These are phyloP conservation scores for Pheosia gnoma DNA, from an alignment of 2,888 invertebrate species.

Conservation along the genomic window DNA sequence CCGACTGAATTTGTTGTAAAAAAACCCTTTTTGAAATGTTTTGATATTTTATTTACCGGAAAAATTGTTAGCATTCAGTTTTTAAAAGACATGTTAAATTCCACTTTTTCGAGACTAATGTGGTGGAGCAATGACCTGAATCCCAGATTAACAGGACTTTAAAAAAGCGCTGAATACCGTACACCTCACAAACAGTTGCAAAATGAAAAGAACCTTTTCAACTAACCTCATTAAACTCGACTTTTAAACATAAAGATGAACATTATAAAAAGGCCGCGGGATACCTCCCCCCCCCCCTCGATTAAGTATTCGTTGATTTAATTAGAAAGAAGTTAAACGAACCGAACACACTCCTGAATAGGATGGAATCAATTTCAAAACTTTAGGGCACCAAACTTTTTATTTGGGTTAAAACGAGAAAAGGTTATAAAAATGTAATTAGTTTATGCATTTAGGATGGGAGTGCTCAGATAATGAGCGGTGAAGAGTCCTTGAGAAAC, in stretches of 20 bases:
- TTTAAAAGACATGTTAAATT: no score
- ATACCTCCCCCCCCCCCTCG: constrained; percentile 36
- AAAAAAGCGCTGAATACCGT: neutral
- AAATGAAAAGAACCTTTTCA: neutral
- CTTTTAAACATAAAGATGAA: constrained; percentile 41
- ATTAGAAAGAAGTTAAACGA: constrained; percentile 78
- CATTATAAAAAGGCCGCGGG: constrained; percentile 40
- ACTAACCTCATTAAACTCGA: constrained; percentile 19
- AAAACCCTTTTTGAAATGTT: neutral
- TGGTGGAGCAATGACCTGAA: no score
- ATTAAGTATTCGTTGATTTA: constrained; percentile 68
- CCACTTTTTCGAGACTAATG: no score
- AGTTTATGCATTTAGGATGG: constrained; percentile 19
- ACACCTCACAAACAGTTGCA: neutral
- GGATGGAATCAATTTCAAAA: constrained; percentile 70
- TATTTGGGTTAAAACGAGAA: constrained; percentile 52
- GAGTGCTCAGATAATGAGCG: constrained; percentile 1
- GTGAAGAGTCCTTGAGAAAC: neutral
- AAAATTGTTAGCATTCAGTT: no score
- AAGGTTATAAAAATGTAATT: constrained; percentile 41
- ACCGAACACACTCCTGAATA: constrained; percentile 54
- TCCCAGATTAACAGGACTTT: no score
- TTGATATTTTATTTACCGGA: neutral
- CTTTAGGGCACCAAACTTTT: constrained; percentile 53
- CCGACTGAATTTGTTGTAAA: constrained; percentile 1